Conservation (phyloP, 2,797 vertebrate species). For the Ctenochaetus hawaiiensis region DNA sequence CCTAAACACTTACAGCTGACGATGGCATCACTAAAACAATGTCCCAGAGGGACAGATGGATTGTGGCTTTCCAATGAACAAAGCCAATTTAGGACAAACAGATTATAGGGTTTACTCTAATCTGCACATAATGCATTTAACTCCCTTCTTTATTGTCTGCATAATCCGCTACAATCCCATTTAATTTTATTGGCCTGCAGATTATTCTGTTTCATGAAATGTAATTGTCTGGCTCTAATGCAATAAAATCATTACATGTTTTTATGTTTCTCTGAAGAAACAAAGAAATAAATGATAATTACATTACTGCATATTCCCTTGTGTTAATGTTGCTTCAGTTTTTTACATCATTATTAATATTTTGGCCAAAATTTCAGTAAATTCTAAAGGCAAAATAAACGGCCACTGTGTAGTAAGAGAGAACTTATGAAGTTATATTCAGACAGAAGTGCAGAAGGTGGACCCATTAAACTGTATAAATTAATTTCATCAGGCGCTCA, state of each 20-base stretch:
- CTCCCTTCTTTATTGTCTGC: conserved; percentile 72
- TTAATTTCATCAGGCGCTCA: conserved; percentile 51
- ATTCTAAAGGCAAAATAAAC: conserved; percentile 1
- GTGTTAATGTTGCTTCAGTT: background rate
- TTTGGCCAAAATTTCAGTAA: background rate
- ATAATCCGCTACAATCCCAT: conserved; percentile 82
- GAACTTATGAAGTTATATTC: conserved; percentile 25
- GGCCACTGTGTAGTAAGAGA: conserved; percentile 1
- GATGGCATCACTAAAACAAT: conserved; percentile 64
- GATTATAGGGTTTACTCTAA: conserved; percentile 84
- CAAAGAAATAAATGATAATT: background rate
- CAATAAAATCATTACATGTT: conserved; percentile 27
- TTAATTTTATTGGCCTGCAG: conserved; percentile 77
- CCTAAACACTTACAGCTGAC: conserved; percentile 36
- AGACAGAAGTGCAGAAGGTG: conserved; percentile 28
- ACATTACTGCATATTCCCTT: background rate
- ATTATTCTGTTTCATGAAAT: conserved; percentile 75
- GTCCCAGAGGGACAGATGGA: conserved; percentile 61
- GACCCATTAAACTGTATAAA: conserved; percentile 56
- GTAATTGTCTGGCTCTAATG: conserved; percentile 70
- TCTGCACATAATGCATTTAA: conserved; percentile 83
- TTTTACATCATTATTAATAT: background rate
- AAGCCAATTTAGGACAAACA: conserved; percentile 82
- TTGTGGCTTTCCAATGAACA: conserved; percentile 69
- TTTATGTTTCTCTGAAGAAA: conserved; percentile 21